These are phyloP conservation scores for Nymphalis c-album DNA, from an alignment of 2,888 invertebrate species.

Conservation along the genomic window DNA sequence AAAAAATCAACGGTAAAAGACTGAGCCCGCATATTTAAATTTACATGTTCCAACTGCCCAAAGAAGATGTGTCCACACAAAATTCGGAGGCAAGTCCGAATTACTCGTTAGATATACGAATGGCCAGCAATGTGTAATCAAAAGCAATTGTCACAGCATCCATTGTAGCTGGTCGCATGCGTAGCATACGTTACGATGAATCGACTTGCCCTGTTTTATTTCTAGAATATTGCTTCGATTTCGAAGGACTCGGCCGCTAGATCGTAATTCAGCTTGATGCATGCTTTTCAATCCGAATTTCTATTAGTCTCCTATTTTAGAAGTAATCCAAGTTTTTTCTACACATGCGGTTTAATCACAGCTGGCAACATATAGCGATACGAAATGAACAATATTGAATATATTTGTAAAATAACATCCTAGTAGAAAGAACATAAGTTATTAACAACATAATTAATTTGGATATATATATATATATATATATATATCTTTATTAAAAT, in stretches of 20 bases:
- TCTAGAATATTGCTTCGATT: slow-evolving; percentile 5
- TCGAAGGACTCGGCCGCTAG: neutral
- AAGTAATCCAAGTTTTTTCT: neutral
- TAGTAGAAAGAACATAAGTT: too few species aligned
- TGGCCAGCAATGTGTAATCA: slow-evolving; percentile 35
- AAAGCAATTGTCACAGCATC: slow-evolving; percentile 33
- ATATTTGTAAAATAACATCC: too few species aligned
- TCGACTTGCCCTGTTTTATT: slow-evolving; percentile 16
- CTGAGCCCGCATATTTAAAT: too few species aligned
- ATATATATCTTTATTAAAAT: too few species aligned
- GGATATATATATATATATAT: too few species aligned
- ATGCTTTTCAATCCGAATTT: neutral
- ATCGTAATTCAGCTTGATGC: slow-evolving; percentile 6
- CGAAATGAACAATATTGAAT: too few species aligned
- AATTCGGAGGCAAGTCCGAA: slow-evolving; percentile 8
- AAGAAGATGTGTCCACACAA: slow-evolving; percentile 5
- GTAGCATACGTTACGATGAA: slow-evolving; percentile 13
- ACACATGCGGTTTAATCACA: neutral
- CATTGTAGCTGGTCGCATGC: slow-evolving; percentile 23
- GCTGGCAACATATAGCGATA: too few species aligned
- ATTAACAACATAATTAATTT: too few species aligned
- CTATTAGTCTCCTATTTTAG: slow-evolving; percentile 4
- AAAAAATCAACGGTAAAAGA: too few species aligned
- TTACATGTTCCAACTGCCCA: too few species aligned
- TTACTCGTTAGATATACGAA: slow-evolving; percentile 18